phyloP scores from a whole-genome alignment of 2,888 invertebrate species.

The Tanytarsus gracilentus region DNA sequence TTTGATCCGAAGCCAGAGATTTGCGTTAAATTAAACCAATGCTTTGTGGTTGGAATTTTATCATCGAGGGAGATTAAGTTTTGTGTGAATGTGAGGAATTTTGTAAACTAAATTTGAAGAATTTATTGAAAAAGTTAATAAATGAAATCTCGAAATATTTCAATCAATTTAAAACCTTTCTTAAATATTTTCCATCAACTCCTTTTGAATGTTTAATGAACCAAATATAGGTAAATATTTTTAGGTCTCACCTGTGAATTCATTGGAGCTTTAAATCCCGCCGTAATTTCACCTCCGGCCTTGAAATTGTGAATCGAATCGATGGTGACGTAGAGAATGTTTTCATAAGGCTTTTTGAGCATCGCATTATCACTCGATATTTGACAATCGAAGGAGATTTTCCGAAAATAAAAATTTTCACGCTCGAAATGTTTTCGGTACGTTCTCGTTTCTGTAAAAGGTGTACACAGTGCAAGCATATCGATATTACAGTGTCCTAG shows the following conservation, averaged over 20 bases:
- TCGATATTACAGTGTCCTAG: conserved; percentile 5
- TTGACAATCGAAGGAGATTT: background rate
- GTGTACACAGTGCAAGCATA: background rate
- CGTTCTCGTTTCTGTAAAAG: background rate
- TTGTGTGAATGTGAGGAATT: too few species aligned
- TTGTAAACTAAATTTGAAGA: too few species aligned
- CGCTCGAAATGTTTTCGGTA: background rate
- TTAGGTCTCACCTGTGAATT: background rate
- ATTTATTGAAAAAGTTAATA: too few species aligned
- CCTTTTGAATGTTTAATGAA: too few species aligned
- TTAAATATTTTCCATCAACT: too few species aligned
- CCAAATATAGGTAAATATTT: too few species aligned
- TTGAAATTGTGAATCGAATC: background rate
- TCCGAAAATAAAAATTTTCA: background rate
- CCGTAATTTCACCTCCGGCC: background rate
- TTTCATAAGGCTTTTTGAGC: background rate
- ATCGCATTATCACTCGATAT: background rate
- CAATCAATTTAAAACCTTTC: too few species aligned
- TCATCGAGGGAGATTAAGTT: too few species aligned
- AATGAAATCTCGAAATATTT: too few species aligned
- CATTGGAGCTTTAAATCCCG: background rate
- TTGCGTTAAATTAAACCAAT: background rate
- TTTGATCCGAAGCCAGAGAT: background rate
- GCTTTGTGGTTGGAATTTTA: too few species aligned
- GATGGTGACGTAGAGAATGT: background rate